Conservation (phyloP, 1,140 invertebrate species). For the Drosophila mauritiana region DNA sequence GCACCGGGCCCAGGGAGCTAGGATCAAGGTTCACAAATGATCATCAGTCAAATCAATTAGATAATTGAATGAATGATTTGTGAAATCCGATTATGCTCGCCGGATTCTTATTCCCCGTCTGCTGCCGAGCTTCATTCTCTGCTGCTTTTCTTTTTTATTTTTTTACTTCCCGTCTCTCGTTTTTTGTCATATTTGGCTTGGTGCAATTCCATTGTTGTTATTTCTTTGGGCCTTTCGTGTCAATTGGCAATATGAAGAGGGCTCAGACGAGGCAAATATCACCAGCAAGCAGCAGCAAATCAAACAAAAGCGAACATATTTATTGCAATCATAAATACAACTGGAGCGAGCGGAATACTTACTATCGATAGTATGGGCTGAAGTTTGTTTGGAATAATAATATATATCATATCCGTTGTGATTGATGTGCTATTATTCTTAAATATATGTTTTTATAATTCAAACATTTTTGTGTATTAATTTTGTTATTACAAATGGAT, state of each 20-base stretch:
- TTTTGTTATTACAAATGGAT: neutral
- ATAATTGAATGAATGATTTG: conserved; percentile 83
- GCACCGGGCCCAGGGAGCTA: conserved; percentile 34
- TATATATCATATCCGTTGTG: no score
- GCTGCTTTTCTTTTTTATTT: conserved; percentile 6
- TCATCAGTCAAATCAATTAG: conserved; percentile 81
- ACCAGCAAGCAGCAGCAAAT: conserved; percentile 10
- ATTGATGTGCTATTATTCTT: no score
- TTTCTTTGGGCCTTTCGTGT: conserved; percentile 27
- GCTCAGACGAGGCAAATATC: conserved; percentile 6
- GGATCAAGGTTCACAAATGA: conserved; percentile 75
- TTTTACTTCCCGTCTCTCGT: conserved; percentile 20
- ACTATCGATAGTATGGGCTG: conserved; percentile 23
- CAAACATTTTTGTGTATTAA: neutral
- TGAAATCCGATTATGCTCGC: conserved; percentile 75
- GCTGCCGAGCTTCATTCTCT: conserved; percentile 9
- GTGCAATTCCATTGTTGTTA: conserved; percentile 15
- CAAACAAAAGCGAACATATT: conserved; percentile 44
- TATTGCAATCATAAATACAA: conserved; percentile 45
- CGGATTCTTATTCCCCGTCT: conserved; percentile 21
- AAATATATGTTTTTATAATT: neutral
- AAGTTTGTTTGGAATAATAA: conserved; percentile 6
- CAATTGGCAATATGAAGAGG: conserved; percentile 29
- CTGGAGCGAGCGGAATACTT: conserved; percentile 18
- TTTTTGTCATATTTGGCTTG: conserved; percentile 11